Conservation (phyloP, 2,113 vertebrate genomes). For the Thryonomys swinderianus region DNA sequence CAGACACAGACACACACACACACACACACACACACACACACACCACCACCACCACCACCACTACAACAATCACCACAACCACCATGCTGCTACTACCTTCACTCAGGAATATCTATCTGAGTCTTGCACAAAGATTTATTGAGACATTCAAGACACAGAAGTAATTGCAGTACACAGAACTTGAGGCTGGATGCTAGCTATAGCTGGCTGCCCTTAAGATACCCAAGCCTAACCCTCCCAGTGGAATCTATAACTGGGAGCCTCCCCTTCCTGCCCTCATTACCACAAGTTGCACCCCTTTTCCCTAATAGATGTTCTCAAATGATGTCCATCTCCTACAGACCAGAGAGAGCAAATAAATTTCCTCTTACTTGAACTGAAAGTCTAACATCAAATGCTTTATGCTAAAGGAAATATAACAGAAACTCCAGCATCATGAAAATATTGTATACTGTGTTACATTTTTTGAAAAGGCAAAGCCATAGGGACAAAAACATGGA, state of each 20-base stretch:
- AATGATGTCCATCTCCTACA: not conserved
- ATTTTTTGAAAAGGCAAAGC: not conserved
- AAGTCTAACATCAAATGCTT: not conserved
- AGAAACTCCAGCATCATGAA: not conserved
- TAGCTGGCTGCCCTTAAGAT: not conserved
- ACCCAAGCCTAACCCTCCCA: not conserved
- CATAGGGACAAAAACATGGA: not conserved
- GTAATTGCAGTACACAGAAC: not conserved
- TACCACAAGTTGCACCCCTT: not conserved
- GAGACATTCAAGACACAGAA: not conserved
- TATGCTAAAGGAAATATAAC: not conserved
- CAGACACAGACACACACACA: not conserved
- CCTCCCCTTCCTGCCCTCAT: not conserved
- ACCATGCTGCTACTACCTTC: not conserved
- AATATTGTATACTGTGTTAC: not conserved
- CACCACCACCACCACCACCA: too few species aligned
- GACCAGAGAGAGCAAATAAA: not conserved
- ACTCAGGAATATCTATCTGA: not conserved
- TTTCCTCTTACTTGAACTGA: not conserved
- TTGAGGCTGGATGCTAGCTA: not conserved
- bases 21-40: too few species aligned
- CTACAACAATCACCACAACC: too few species aligned
- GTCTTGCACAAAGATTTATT: too few species aligned
- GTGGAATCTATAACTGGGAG: not conserved
- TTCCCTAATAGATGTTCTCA: not conserved